Evolutionary conservation across 2,113 vertebrate genomes (phyloP).

Genomic region (Calyptomena viridis): DNA sequence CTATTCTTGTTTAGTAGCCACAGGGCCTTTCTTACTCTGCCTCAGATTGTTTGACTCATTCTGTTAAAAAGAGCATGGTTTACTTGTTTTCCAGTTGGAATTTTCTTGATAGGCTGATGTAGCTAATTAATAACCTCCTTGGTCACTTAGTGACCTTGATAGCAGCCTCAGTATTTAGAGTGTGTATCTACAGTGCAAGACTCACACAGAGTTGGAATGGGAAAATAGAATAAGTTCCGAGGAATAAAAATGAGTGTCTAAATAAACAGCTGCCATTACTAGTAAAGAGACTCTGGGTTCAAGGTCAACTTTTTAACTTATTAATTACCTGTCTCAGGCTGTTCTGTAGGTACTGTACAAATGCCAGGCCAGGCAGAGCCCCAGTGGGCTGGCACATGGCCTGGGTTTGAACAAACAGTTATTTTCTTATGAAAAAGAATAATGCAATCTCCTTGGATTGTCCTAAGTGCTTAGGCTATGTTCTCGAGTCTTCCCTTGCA

Average conservation of each 20-base stretch:
- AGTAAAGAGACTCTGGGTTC: neutral
- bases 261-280: neutral
- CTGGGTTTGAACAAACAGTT: neutral
- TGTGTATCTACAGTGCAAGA: neutral
- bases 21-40: neutral
- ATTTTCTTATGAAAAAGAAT: neutral
- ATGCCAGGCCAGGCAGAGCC: neutral
- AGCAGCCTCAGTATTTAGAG: neutral
- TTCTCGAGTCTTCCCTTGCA: neutral
- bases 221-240: neutral
- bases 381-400: neutral
- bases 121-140: neutral
- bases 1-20: neutral
- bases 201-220: neutral
- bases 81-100: neutral
- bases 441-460: neutral
- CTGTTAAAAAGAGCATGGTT: neutral
- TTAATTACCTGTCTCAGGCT: neutral
- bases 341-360: neutral
- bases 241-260: neutral
- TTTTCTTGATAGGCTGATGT: neutral
- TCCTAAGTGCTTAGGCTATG: neutral
- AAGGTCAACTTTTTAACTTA: conserved; percentile 36
- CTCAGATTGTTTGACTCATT: neutral
- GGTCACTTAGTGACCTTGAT: neutral